Base-by-base conservation (phyloP, 2,797 vertebrate genomes). In the Chelon labrosus region DNA sequence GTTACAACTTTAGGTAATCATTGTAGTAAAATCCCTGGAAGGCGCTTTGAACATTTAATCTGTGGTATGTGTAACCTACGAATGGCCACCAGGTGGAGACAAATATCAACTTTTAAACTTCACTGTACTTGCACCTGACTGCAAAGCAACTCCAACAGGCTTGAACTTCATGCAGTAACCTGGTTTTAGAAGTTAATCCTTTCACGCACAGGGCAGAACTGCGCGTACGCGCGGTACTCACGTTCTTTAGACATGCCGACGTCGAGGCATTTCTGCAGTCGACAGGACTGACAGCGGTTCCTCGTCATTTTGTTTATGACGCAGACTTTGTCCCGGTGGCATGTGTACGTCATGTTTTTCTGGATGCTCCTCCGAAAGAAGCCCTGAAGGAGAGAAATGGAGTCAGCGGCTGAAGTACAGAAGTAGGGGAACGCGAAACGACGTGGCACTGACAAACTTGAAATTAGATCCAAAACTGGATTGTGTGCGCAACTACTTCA, bases 231-330 rank as follows among this genome's bases (percentile, higher is more conserved):
- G 7, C 44, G 51, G 9, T 65, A 98, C 97, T 97, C 94, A 98
- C 97, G 94, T 93, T 98, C 97, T 94, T 97, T 97, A 92, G 97
- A 98, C 98, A 99, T 99, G 88, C 98, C 98, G 77, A 98, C 98
- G 84, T 97, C 96, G 75, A 99, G 96, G 93, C 98, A 99, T 92
- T 97, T 98, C 95, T 99, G 97, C 88, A 99, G 96, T 31, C 98
- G 96, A 83, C 98, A 99, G 90, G 97, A 98, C 94, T 99, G 98
- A 89, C 98, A 99, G 50, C 98, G 97, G 92, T 99, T 99, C 89
- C 98, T 95, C 27, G 98, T 99, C 77, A 98, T 96, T 92, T 99
- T 99, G 95, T 99, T 99, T 90, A 99, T 99, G 85, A 97, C 95
- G 82, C 98, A 99, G 86, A 97, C 96, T 92, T 98, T 99, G 93